Evolutionary conservation across 2,113 vertebrate genomes (phyloP).

Genomic region (Eidolon helvum): DNA sequence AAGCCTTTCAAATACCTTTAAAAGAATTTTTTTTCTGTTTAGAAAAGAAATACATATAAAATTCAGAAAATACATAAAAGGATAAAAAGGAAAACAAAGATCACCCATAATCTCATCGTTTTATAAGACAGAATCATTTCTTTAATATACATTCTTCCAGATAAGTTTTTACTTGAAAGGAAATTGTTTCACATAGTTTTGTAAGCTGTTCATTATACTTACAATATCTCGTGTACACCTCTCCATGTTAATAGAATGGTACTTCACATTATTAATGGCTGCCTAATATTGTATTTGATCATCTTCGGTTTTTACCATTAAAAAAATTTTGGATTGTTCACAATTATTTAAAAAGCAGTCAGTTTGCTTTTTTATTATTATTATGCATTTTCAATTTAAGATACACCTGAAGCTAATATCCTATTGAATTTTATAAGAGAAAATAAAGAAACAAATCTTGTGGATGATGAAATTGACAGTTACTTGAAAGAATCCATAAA

Average conservation of each 20-base stretch:
- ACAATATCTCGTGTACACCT: neutral
- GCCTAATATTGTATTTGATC: neutral
- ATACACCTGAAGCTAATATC: slow-evolving; percentile 92
- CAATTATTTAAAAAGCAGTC: slow-evolving; percentile 43
- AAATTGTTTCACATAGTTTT: neutral
- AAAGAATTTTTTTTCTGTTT: neutral
- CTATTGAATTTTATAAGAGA: slow-evolving; percentile 91
- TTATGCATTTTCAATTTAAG: slow-evolving; percentile 80
- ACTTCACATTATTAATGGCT: neutral
- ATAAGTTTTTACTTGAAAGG: neutral
- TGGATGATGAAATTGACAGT: slow-evolving; percentile 84
- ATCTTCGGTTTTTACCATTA: neutral
- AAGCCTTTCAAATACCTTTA: neutral
- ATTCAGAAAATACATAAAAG: slow-evolving; percentile 22
- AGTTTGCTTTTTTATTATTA: neutral
- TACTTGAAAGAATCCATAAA: slow-evolving; percentile 84
- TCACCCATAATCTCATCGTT: neutral
- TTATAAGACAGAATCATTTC: neutral
- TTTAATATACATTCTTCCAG: neutral
- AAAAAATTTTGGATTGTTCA: slow-evolving; percentile 9
- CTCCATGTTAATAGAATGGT: neutral
- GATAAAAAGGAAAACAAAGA: slow-evolving; percentile 22
- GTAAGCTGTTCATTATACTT: neutral
- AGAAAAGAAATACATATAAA: neutral
- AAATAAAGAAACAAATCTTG: slow-evolving; percentile 81